phyloP scores from a whole-genome alignment of 2,113 vertebrate genomes.

The Enhydra lutris region DNA sequence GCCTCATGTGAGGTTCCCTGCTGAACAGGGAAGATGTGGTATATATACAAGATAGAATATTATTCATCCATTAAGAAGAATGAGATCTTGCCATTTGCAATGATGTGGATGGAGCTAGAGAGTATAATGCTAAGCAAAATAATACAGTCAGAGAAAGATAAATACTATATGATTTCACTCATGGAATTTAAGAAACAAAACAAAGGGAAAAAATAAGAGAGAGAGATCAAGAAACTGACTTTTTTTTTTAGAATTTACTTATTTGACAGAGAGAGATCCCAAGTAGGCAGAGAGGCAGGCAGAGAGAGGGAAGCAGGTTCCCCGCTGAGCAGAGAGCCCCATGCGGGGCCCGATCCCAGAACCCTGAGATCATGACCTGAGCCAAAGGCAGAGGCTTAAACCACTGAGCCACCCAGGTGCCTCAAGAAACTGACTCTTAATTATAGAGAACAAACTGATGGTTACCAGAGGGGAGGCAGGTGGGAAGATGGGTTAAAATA shows the following conservation, averaged over 20 bases:
- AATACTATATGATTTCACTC: not conserved
- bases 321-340: too few relatives aligned
- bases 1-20: not conserved
- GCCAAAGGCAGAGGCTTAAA: too few relatives aligned
- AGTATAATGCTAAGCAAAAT: not conserved
- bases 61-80: not conserved
- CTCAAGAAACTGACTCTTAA: not conserved
- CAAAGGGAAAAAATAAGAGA: not conserved
- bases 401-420: too few relatives aligned
- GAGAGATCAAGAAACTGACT: not conserved
- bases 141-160: not conserved
- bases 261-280: too few relatives aligned
- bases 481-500: not conserved
- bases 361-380: too few relatives aligned
- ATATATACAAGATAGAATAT: not conserved
- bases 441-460: not conserved
- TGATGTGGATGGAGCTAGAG: not conserved
- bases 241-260: too few relatives aligned
- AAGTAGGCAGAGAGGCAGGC: too few relatives aligned
- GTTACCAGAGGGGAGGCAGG: not conserved
- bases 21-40: not conserved
- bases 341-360: too few relatives aligned
- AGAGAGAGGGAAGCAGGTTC: too few relatives aligned
- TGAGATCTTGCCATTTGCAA: not conserved
- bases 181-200: not conserved